Evolutionary conservation across 2,888 invertebrate genomes (phyloP), one percentile per base, ranked within the genome.

Genomic region (Trichacis sp.): DNA sequence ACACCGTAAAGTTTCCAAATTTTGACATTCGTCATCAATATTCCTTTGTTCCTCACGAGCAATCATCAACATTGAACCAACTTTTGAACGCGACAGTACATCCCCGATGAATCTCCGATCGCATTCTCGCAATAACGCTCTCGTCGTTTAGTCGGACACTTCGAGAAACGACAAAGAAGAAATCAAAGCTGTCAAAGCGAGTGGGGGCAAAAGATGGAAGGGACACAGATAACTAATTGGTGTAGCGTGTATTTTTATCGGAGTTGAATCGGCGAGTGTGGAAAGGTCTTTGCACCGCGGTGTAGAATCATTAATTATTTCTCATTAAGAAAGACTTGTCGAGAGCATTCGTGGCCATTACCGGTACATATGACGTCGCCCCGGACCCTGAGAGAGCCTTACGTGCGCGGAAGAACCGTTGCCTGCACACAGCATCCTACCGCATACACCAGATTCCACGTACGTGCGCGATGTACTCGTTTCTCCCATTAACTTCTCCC

Each of bases 401-500:
- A 11, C n/a, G 30, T 15, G 43, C 56, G 61, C 59, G 43, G 68
- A 69, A 74, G 74, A 75, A 76, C 72, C 76, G 75, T 76, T 76
- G 68, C 63, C 65, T 61, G 24, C 73, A 73, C 73, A 70, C 71
- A 50, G 53, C 62, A 36, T 71, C 72, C 73, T 72, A 52, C 74
- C 71, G 75, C 77, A 75, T 76, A 72, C 73, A 51, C 68, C 55
- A 68, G 67, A 78, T 78, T 75, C 76, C 76, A 57, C 48, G 66
- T 60, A 40, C 63, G 61, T 58, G 69, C 14, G 2, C 33, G 66
- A n/a, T 2, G 17, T 20, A 45, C 69, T 61, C 70, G 60, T 61
- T 69, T 68, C 66, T 59, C 55, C 64, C 64, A 70, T 73, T 74
- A 69, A 48, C n/a, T 29, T 33, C 48, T 48, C 48, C 29, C 46